A percentile compares a stretch with the other conserved stretches of the same genome.
phyloP scores from a whole-genome alignment of 2,797 vertebrate species.

The Phylloscopus collybita region DNA sequence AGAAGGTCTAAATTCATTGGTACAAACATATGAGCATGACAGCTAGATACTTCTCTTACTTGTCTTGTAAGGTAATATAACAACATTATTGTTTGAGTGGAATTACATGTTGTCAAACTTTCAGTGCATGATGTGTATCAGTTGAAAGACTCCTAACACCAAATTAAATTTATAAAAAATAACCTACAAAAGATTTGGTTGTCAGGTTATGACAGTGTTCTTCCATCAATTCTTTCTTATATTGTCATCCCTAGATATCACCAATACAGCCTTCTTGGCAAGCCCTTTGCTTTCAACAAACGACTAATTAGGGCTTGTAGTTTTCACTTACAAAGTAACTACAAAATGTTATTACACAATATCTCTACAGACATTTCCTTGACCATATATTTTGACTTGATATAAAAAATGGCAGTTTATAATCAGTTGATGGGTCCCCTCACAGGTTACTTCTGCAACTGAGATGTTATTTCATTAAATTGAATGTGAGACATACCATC shows the following conservation, averaged over 20 bases:
- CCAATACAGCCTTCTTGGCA: not conserved
- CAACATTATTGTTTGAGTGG: not conserved
- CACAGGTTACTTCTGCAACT: not conserved
- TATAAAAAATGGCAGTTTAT: not conserved
- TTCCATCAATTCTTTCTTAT: not conserved
- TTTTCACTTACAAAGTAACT: not conserved
- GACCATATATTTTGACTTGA: not conserved
- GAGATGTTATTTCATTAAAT: not conserved
- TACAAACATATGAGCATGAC: not conserved
- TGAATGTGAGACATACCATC: not conserved
- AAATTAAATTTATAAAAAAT: not conserved
- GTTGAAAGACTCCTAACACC: not conserved
- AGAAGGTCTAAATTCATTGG: not conserved
- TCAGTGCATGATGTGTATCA: not conserved
- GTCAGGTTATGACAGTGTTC: not conserved
- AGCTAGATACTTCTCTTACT: not conserved
- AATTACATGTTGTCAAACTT: not conserved
- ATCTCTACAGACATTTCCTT: not conserved
- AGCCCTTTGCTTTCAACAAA: not conserved
- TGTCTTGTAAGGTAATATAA: not conserved
- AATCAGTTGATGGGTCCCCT: not conserved
- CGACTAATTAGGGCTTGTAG: not conserved
- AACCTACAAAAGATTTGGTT: not conserved
- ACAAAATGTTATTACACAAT: not conserved
- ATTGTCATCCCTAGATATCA: not conserved